Evolutionary conservation across 2,888 invertebrate genomes (phyloP).

Genomic region (Phyllotreta cruciferae): DNA sequence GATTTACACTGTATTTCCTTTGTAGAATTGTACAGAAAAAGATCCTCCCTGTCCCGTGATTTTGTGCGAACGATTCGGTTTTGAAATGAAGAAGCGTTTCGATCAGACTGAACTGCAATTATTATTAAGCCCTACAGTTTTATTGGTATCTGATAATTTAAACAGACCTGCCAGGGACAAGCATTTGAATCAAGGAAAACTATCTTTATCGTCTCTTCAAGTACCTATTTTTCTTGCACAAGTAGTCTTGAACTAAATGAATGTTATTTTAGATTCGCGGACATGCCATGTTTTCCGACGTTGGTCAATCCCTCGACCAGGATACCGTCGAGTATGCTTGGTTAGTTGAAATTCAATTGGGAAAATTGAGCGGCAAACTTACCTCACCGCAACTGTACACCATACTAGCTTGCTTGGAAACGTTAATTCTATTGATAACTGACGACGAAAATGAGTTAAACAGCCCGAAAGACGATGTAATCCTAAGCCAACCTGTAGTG

Average conservation of each 20-base stretch:
- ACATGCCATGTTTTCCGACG: conserved; percentile 95
- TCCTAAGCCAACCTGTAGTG: conserved; percentile 67
- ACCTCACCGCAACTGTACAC: conserved; percentile 90
- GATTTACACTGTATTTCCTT: conserved; percentile 30
- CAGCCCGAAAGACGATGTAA: conserved; percentile 78
- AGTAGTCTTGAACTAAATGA: background rate
- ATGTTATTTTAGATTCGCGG: conserved; percentile 74
- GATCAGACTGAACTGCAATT: conserved; percentile 92
- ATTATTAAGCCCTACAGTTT: conserved; percentile 84
- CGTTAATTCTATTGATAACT: conserved; percentile 81
- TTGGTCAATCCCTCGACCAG: conserved; percentile 86
- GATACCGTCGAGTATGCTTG: conserved; percentile 98
- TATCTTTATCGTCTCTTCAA: conserved; percentile 85
- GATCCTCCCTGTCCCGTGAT: conserved; percentile 93
- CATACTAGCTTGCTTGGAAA: conserved; percentile 86
- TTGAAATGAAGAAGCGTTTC: conserved; percentile 96
- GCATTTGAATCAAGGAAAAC: conserved; percentile 83
- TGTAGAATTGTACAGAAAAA: conserved; percentile 82
- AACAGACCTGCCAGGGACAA: conserved; percentile 72
- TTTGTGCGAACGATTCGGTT: conserved; percentile 88
- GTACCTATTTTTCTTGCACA: conserved; percentile 57
- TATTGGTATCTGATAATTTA: conserved; percentile 78
- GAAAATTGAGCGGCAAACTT: conserved; percentile 90
- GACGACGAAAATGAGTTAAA: conserved; percentile 91
- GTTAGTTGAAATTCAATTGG: conserved; percentile 93